Evolutionary conservation across 1,140 invertebrate species (phyloP).

Genomic region (Maniola jurtina): DNA sequence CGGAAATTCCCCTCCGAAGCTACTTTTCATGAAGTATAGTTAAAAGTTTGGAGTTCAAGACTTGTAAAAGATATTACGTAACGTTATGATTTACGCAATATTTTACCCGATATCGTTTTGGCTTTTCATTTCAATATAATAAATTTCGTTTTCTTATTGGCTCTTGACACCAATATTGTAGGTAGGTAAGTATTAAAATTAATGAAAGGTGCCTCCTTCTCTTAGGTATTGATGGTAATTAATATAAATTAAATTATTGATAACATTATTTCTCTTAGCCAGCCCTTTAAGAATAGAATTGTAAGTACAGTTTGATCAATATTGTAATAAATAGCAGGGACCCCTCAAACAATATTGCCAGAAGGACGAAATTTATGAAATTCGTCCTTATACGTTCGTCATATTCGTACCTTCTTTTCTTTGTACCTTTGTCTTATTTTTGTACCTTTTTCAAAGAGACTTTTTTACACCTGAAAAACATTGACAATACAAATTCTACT

Average conservation of each 20-base stretch:
- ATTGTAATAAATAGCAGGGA: too few relatives aligned
- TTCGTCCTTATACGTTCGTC: too few relatives aligned
- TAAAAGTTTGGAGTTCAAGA: constrained; percentile 37
- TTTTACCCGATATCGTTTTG: constrained; percentile 35
- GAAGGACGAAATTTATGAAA: too few relatives aligned
- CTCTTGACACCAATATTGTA: constrained; percentile 37
- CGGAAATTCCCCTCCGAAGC: constrained; percentile 33
- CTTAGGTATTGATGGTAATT: constrained; percentile 50
- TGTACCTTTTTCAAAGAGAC: too few relatives aligned
- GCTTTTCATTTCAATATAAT: constrained; percentile 40
- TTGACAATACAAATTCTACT: too few relatives aligned
- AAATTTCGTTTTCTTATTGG: constrained; percentile 48
- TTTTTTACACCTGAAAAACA: too few relatives aligned
- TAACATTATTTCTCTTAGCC: background rate
- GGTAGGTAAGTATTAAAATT: constrained; percentile 43
- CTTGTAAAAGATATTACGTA: constrained; percentile 38
- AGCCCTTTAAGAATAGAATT: background rate
- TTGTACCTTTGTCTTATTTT: too few relatives aligned
- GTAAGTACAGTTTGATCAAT: too few relatives aligned
- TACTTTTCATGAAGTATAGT: constrained; percentile 40
- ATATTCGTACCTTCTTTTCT: too few relatives aligned
- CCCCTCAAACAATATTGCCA: too few relatives aligned
- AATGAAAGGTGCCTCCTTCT: constrained; percentile 42
- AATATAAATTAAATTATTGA: constrained; percentile 39
- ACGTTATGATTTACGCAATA: constrained; percentile 37